Evolutionary conservation across 2,888 invertebrate species (phyloP).

Genomic region (Eugnorisma glareosa): DNA sequence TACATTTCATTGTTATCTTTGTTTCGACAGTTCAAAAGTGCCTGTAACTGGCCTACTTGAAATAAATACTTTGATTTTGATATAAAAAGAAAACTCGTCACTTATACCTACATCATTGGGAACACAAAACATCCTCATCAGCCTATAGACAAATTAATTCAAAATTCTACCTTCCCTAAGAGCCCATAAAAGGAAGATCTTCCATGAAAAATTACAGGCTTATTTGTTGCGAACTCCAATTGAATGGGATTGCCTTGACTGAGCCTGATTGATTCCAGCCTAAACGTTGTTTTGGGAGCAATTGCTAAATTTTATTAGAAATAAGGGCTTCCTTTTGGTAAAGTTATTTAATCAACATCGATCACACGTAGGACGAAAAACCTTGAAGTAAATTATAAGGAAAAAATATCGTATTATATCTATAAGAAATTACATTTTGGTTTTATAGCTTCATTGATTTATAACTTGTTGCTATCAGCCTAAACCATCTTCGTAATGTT

Average conservation of each 20-base stretch:
- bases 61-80: no score
- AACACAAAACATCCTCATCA: not conserved
- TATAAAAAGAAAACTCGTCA: not conserved
- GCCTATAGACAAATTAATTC: not conserved
- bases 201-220: constrained; percentile 46
- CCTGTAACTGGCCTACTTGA: no score
- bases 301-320: constrained; percentile 40
- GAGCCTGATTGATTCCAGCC: constrained; percentile 55
- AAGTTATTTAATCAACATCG: constrained; percentile 13
- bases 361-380: not conserved
- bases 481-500: not conserved
- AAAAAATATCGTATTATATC: not conserved
- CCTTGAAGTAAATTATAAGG: not conserved
- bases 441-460: constrained; percentile 6
- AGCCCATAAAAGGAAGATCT: constrained; percentile 25
- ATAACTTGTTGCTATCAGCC: not conserved
- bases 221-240: constrained; percentile 52
- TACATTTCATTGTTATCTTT: no score
- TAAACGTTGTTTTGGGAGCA: constrained; percentile 41
- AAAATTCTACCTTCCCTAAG: constrained; percentile 28
- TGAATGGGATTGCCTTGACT: constrained; percentile 54
- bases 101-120: not conserved
- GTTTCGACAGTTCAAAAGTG: no score
- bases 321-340: constrained; percentile 1
- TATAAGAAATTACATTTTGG: not conserved